Percentiles rank a stretch among this genome's conserved stretches.
phyloP scores from a whole-genome alignment of 2,113 vertebrate genomes.

The Cephalopholis sonnerati region DNA sequence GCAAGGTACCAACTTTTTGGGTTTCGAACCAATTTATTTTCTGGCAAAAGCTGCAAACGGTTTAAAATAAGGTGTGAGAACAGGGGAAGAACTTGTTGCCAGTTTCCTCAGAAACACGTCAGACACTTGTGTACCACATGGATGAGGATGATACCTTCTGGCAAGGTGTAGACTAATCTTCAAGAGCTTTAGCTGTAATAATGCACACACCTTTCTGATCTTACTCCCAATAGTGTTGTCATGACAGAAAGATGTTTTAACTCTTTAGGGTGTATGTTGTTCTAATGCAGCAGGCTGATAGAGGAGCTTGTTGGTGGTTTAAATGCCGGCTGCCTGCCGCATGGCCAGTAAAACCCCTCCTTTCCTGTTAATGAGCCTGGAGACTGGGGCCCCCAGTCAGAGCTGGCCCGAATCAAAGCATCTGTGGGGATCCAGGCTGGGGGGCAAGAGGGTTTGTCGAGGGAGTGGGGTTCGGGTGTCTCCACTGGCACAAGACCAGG shows the following conservation, averaged over 20 bases:
- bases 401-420: slow-evolving; percentile 76
- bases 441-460: slow-evolving; percentile 57
- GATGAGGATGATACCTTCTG: background rate
- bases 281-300: slow-evolving; percentile 43
- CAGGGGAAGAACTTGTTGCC: no score
- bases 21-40: no score
- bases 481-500: slow-evolving; percentile 61
- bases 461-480: slow-evolving; percentile 54
- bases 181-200: slow-evolving; percentile 35
- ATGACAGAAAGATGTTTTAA: slow-evolving; percentile 65
- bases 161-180: slow-evolving; percentile 18
- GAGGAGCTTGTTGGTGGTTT: slow-evolving; percentile 63
- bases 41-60: no score
- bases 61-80: no score
- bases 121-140: slow-evolving; percentile 8
- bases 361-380: slow-evolving; percentile 77
- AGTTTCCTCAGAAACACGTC: no score
- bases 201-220: slow-evolving; percentile 28
- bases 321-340: slow-evolving; percentile 70
- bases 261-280: slow-evolving; percentile 27
- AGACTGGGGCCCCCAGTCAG: slow-evolving; percentile 65
- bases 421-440: slow-evolving; percentile 49
- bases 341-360: slow-evolving; percentile 75
- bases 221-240: slow-evolving; percentile 27
- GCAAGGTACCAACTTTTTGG: no score